phyloP scores from a whole-genome alignment of 2,888 invertebrate genomes.

The Labia minor region DNA sequence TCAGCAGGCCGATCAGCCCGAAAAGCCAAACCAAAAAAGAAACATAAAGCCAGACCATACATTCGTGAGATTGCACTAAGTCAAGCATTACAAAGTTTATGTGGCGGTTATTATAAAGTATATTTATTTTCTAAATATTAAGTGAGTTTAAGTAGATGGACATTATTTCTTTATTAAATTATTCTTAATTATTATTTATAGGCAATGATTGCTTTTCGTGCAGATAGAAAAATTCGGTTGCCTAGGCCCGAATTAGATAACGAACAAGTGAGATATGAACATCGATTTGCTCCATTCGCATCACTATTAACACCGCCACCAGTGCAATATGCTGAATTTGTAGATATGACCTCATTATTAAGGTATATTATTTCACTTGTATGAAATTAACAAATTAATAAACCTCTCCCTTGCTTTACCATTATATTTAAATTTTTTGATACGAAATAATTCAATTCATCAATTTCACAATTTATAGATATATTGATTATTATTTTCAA shows the following conservation, averaged over 20 bases:
- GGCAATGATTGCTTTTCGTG: conserved; percentile 81
- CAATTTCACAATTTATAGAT: too few species aligned
- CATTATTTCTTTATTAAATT: too few species aligned
- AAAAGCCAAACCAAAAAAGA: conserved; percentile 46
- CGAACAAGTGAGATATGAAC: conserved; percentile 88
- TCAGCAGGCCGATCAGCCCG: too few species aligned
- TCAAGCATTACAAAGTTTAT: conserved; percentile 86
- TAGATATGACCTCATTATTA: conserved; percentile 65
- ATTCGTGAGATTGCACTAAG: conserved; percentile 75
- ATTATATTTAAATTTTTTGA: too few species aligned
- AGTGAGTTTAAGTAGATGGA: not conserved
- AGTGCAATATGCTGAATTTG: conserved; percentile 79
- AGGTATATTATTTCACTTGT: too few species aligned
- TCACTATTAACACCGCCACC: conserved; percentile 79
- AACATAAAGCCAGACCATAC: conserved; percentile 57
- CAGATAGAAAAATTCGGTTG: conserved; percentile 72
- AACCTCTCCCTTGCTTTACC: too few species aligned
- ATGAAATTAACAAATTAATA: too few species aligned
- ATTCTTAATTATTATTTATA: conserved; percentile 38
- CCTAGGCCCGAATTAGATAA: conserved; percentile 85
- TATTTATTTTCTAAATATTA: too few species aligned
- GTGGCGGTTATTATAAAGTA: conserved; percentile 90
- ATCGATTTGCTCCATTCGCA: conserved; percentile 83
- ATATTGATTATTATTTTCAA: too few species aligned
- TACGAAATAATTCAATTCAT: too few species aligned